Conservation (phyloP, 2,797 vertebrate species). For the Aplochiton taeniatus region DNA sequence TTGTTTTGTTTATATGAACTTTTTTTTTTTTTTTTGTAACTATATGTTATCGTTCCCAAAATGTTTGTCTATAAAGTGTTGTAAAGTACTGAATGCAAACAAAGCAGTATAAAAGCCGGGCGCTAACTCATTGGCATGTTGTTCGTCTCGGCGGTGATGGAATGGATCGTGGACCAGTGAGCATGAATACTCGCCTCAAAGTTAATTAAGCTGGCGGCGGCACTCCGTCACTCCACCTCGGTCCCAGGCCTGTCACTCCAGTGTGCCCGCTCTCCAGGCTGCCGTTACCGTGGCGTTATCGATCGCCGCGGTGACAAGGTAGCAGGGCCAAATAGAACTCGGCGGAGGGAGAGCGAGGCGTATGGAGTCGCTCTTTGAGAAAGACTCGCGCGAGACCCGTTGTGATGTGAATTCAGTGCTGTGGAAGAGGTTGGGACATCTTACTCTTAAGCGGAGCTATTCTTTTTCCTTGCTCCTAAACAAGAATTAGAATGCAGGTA, state of each 20-base stretch:
- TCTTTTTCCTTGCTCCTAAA: constrained; percentile 32
- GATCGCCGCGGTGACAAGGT: constrained; percentile 64
- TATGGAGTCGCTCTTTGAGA: constrained; percentile 2
- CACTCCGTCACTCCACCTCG: constrained; percentile 64
- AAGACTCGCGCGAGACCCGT: neutral
- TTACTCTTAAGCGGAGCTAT: neutral
- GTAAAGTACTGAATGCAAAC: constrained; percentile 33
- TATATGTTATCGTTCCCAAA: neutral
- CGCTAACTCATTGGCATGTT: constrained; percentile 56
- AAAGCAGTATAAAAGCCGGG: constrained; percentile 28
- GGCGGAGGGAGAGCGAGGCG: constrained; percentile 24
- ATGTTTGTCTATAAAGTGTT: too few relatives aligned
- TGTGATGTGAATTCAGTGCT: too few relatives aligned
- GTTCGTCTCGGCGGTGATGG: constrained; percentile 50
- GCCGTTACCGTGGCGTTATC: constrained; percentile 65
- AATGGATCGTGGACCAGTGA: constrained; percentile 24
- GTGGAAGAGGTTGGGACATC: neutral
- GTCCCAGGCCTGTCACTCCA: constrained; percentile 68
- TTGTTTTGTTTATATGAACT: too few relatives aligned
- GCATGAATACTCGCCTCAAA: constrained; percentile 63
- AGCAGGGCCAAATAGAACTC: constrained; percentile 43
- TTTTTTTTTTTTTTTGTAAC: constrained; percentile 19
- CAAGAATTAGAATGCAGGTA: constrained; percentile 73
- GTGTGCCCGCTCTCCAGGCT: constrained; percentile 59
- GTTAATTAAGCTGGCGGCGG: constrained; percentile 71